Conservation (phyloP, 2,797 vertebrate species). For the Apogon hyalosoma region DNA sequence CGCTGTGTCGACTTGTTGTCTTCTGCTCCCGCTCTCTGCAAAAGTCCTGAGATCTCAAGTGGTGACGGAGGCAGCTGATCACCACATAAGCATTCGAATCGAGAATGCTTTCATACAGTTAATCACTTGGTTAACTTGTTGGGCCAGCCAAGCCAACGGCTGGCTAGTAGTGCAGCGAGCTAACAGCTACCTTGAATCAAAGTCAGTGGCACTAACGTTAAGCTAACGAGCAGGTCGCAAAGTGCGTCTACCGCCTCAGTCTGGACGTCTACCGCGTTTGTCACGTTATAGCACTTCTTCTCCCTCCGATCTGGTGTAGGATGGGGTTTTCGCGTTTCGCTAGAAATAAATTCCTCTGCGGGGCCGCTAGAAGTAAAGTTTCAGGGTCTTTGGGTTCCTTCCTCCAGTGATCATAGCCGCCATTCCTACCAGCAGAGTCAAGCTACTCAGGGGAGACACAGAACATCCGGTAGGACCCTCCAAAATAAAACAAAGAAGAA, state of each 20-base stretch:
- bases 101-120: constrained; percentile 49
- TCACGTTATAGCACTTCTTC: constrained; percentile 30
- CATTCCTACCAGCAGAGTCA: constrained; percentile 78
- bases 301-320: constrained; percentile 23
- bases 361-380: constrained; percentile 85
- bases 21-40: constrained; percentile 13
- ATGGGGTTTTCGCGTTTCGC: constrained; percentile 37
- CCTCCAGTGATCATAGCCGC: constrained; percentile 84
- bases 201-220: constrained; percentile 68
- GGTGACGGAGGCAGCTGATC: neutral
- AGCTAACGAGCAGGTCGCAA: constrained; percentile 75
- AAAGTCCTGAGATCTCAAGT: constrained; percentile 12
- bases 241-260: constrained; percentile 64
- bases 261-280: constrained; percentile 34
- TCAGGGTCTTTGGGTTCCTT: constrained; percentile 83
- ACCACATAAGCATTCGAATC: constrained; percentile 12
- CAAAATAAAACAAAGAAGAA: constrained; percentile 53
- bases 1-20: constrained; percentile 39
- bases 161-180: constrained; percentile 67
- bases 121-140: constrained; percentile 73
- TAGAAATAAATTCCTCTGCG: constrained; percentile 53
- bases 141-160: constrained; percentile 73
- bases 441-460: neutral
- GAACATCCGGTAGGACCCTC: constrained; percentile 40
- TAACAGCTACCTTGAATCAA: constrained; percentile 81